Percentiles rank a stretch among this genome's conserved stretches.
These are phyloP conservation scores for Pangasius mekongensis DNA, from an alignment of 2,797 vertebrate species.

Conservation along the genomic window DNA sequence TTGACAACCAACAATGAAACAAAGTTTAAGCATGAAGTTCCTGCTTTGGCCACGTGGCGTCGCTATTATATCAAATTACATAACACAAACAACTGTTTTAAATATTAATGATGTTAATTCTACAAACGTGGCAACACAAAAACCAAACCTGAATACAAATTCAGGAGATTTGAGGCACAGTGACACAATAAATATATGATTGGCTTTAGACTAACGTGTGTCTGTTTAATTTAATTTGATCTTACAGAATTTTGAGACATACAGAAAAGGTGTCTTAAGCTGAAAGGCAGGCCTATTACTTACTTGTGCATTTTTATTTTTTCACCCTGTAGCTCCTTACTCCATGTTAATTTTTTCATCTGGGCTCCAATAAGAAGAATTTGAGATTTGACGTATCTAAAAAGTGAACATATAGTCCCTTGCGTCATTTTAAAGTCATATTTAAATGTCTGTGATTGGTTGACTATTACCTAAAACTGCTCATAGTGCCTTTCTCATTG, in stretches of 20 bases:
- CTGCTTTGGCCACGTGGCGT: neutral
- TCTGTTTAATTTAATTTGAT: conserved; percentile 1
- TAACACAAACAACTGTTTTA: neutral
- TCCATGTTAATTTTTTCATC: neutral
- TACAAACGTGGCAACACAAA: neutral
- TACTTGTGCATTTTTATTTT: neutral
- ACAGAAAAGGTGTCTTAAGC: neutral
- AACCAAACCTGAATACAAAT: neutral
- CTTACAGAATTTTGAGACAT: neutral
- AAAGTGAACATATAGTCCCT: neutral
- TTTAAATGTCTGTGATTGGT: neutral
- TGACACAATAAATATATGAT: neutral
- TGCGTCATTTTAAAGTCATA: neutral
- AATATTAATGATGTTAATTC: neutral
- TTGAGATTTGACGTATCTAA: no score
- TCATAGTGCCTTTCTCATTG: neutral
- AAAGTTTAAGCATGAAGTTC: neutral
- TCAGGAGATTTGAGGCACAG: neutral
- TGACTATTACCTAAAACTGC: neutral
- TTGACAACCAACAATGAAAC: neutral
- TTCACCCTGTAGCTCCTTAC: neutral
- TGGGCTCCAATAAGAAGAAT: neutral
- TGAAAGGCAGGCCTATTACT: neutral
- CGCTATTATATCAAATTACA: neutral
- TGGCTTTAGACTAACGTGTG: neutral